Evolutionary conservation across 1,140 invertebrate genomes (phyloP), one percentile per base, ranked within the genome.

Genomic region (Eupristina koningsbergeri): DNA sequence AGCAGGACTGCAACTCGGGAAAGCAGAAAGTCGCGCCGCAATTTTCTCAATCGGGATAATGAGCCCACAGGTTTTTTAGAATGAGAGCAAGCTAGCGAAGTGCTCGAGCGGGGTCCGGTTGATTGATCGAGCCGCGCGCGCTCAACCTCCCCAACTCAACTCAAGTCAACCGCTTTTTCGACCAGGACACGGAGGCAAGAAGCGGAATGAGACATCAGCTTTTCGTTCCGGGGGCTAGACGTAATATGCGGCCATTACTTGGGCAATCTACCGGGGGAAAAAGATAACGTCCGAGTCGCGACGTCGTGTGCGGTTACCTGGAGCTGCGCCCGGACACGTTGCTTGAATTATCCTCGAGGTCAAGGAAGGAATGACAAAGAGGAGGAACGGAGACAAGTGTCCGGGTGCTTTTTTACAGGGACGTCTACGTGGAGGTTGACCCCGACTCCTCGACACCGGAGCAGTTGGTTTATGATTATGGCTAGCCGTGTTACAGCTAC

Each of bases 71-170:
- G 45, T 74, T 74, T 74, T 74, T 74, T 74, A 15, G n/a, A 74
- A 50, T 31, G 9, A 36, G 7, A 74, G 34, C 73, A 34, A 74
- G 45, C 34, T 74, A 74, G 50, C 7, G 73, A 74, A 74, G n/a
- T 50, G n/a, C n/a, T 74, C 45, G 73, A 74, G 36, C 73, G n/a
- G 50, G n/a, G n/a, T n/a, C n/a, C n/a, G n/a, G 73, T 74, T 74
- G 73, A 74, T 74, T 74, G 73, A 74, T 74, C 45, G 45, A 74
- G 41, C 36, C n/a, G 26, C 8, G 41, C 8, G 41, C 39, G n/a
- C 22, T n/a, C 9, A 7, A 73, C 26, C 36, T 41, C n/a, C 19
- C 39, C n/a, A 73, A 45, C n/a, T n/a, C n/a, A n/a, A n/a, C n/a
- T n/a, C n/a, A n/a, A n/a, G n/a, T 73, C 45, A n/a, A 50, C 45